Percentiles rank a stretch among this genome's conserved stretches.
Conservation (phyloP, 2,888 invertebrate genomes). For the Orthonevra nobilis region DNA sequence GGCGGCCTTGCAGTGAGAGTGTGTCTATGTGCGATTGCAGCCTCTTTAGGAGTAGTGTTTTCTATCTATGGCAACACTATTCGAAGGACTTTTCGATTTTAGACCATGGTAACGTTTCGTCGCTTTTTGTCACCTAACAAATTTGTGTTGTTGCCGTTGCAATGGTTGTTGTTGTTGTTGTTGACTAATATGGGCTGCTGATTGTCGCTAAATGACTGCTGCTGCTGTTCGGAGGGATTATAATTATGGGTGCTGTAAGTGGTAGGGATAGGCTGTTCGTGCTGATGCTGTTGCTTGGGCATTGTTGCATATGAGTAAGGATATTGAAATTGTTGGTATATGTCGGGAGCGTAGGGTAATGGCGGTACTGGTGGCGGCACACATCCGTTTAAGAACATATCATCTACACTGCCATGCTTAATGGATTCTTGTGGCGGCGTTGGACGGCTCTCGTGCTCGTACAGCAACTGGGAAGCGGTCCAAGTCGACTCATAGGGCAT, state of each 20-base stretch:
- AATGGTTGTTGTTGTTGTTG: no score
- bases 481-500: slow-evolving; percentile 83
- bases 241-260: slow-evolving; percentile 78
- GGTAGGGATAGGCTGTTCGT: slow-evolving; percentile 76
- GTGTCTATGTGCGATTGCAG: background rate
- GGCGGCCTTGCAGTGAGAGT: slow-evolving; percentile 6
- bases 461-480: slow-evolving; percentile 83
- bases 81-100: slow-evolving; percentile 68
- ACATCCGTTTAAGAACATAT: slow-evolving; percentile 39
- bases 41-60: background rate
- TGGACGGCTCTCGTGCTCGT: slow-evolving; percentile 74
- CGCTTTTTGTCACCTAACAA: slow-evolving; percentile 81
- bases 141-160: background rate
- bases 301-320: slow-evolving; percentile 36
- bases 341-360: slow-evolving; percentile 75
- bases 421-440: slow-evolving; percentile 62
- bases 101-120: slow-evolving; percentile 84
- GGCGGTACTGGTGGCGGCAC: slow-evolving; percentile 82
- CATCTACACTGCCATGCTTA: slow-evolving; percentile 33
- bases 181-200: no score
- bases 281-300: slow-evolving; percentile 71
- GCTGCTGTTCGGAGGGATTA: slow-evolving; percentile 73
- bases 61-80: background rate
- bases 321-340: slow-evolving; percentile 42
- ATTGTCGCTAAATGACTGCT: slow-evolving; percentile 42